Evolutionary conservation across 2,797 vertebrate genomes (phyloP), one percentile per base, ranked within the genome.

Genomic region (Hippopotamyrus pictus): DNA sequence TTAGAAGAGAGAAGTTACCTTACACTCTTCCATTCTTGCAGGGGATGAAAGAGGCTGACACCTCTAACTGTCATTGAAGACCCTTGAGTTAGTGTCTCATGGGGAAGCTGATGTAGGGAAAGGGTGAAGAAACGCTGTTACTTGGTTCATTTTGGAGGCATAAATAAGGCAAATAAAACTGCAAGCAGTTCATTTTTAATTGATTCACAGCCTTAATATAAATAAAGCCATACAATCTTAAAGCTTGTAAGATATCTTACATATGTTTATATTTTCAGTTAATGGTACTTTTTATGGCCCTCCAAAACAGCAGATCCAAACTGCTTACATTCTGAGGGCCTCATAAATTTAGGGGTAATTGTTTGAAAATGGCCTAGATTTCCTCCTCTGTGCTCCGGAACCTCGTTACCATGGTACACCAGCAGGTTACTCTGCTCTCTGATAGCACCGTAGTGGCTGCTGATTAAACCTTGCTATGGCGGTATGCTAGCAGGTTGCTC

Each of bases 281-380:
- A 79, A 87, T 76, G 84, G 41, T 79, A 48, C n/a, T 88, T 89
- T 89, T 87, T 83, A 87, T 51, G 57, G 51, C 51, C 19, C 53
- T 59, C 37, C 9, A 90, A 88, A 83, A 54, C 33, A 57, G n/a
- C 62, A 54, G 17, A 73, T 14, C 41, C 48, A 59, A 62, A 41
- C 53, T 88, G 86, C 73, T 90, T 62, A 17, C 73, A 57, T 29
- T 90, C 62, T 84, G 48, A 88, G 41, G 22, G 88, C 25, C 59
- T 85, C 33, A 86, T 88, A 88, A 90, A 86, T 90, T 90, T 54
- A 19, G 22, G 76, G 29, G 11, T 65, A 88, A 50, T 90, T 69
- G 73, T 90, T 90, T 88, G 46, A 90, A 54, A 83, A 86, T 86
- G 51, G 57, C 41, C 22, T 69, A 48, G 44, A 86, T 51, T 53